A percentile compares a stretch with the other conserved stretches of the same genome.
phyloP scores from a whole-genome alignment of 1,140 invertebrate species.

The Radopholus similis region DNA sequence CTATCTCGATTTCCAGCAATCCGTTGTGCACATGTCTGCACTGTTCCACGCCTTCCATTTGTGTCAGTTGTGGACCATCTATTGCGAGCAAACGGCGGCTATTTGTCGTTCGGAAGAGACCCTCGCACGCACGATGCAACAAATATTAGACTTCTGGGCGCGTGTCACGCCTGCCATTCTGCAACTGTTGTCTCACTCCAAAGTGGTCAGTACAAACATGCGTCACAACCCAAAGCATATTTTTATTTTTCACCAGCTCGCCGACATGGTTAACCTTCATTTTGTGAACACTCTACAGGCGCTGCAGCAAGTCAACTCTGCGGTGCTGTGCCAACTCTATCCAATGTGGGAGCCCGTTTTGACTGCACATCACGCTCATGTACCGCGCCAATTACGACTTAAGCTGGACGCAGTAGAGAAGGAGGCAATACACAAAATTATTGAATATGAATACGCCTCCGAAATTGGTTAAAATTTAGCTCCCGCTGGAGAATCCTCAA shows the following conservation, averaged over 20 bases:
- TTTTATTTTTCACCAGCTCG: constrained; percentile 68
- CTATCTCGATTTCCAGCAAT: constrained; percentile 60
- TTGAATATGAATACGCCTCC: background rate
- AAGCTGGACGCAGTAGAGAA: constrained; percentile 83
- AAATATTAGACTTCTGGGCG: constrained; percentile 96
- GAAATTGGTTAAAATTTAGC: background rate
- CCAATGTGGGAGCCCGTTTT: constrained; percentile 76
- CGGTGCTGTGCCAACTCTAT: constrained; percentile 71
- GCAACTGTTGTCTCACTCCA: constrained; percentile 85
- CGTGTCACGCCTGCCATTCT: constrained; percentile 91
- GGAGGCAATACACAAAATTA: constrained; percentile 23
- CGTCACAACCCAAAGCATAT: no score
- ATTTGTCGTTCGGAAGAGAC: constrained; percentile 66
- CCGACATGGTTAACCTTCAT: constrained; percentile 94
- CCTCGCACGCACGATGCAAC: constrained; percentile 69
- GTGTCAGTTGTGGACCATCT: constrained; percentile 90
- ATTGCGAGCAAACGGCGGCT: constrained; percentile 80
- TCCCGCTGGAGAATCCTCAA: constrained; percentile 56
- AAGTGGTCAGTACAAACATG: constrained; percentile 72
- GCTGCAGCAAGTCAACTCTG: constrained; percentile 87
- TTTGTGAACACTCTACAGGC: constrained; percentile 92
- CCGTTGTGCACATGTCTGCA: constrained; percentile 81
- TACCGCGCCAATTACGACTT: constrained; percentile 82
- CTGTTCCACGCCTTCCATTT: constrained; percentile 71
- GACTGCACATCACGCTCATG: constrained; percentile 76